These are phyloP conservation scores for Meda fulgida DNA, from an alignment of 2,797 vertebrate genomes.

Conservation along the genomic window DNA sequence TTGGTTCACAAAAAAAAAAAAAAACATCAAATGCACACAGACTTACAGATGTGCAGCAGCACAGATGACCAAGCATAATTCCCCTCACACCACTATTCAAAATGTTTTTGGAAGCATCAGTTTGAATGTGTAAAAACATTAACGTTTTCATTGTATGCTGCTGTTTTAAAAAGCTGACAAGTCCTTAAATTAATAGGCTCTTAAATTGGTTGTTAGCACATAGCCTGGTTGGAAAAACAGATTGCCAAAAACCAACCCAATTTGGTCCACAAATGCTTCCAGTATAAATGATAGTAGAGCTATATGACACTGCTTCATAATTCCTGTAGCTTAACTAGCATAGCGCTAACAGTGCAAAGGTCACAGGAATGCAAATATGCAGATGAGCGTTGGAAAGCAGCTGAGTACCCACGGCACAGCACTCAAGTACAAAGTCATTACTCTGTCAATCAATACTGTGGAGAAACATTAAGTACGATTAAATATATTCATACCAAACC, in stretches of 20 bases:
- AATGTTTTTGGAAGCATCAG: background rate
- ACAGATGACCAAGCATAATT: background rate
- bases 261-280: background rate
- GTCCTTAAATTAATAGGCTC: background rate
- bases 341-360: background rate
- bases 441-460: background rate
- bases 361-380: background rate
- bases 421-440: background rate
- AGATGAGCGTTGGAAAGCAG: background rate
- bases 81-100: background rate
- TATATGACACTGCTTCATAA: background rate
- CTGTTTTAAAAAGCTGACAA: background rate
- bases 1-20: background rate
- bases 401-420: background rate
- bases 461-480: background rate
- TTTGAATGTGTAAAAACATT: background rate
- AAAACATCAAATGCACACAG: constrained; percentile 1
- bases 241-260: background rate
- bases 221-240: background rate
- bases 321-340: constrained; percentile 24
- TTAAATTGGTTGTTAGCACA: background rate
- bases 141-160: background rate
- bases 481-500: background rate
- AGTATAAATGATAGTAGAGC: background rate
- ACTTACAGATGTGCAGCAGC: constrained; percentile 18